These are phyloP conservation scores for Stegostoma tigrinum DNA, from an alignment of 2,113 vertebrate species.

Conservation along the genomic window DNA sequence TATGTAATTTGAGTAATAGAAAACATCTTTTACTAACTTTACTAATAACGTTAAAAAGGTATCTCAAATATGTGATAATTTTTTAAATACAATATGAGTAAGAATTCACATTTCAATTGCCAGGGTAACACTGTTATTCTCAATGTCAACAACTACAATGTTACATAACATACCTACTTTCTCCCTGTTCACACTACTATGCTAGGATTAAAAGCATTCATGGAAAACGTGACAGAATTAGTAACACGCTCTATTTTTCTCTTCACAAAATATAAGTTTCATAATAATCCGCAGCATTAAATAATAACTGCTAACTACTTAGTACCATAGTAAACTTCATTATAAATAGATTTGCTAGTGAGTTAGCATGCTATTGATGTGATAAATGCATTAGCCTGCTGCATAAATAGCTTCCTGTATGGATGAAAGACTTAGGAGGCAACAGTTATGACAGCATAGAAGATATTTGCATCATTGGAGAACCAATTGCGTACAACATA, in stretches of 20 bases:
- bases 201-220: background rate
- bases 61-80: background rate
- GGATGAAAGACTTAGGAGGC: background rate
- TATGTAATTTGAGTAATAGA: background rate
- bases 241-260: background rate
- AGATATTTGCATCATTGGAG: background rate
- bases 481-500: background rate
- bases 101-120: background rate
- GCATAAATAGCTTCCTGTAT: background rate
- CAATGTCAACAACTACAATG: background rate
- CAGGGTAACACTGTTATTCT: background rate
- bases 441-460: background rate
- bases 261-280: background rate
- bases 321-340: background rate
- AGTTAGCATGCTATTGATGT: background rate
- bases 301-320: background rate
- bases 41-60: background rate
- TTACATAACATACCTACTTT: background rate
- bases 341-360: background rate
- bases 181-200: background rate
- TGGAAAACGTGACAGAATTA: background rate
- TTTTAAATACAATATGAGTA: background rate
- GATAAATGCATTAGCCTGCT: background rate
- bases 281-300: background rate
- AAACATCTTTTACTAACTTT: background rate